A percentile compares a stretch with the other conserved stretches of the same genome.
These are phyloP conservation scores for Meandrina meandrites DNA, from an alignment of 92 coral and sea anemone species.

Conservation along the genomic window DNA sequence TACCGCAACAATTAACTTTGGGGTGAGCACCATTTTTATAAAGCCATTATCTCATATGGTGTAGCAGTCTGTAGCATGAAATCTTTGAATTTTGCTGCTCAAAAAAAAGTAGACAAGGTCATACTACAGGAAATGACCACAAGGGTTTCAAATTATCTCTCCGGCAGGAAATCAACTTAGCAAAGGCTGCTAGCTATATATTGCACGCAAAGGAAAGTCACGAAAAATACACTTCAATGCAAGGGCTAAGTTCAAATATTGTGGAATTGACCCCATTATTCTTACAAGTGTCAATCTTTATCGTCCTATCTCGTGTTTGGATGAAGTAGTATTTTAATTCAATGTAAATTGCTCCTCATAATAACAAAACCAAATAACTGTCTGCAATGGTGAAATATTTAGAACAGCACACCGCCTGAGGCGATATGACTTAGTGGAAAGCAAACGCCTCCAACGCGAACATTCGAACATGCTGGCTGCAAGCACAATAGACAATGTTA, in stretches of 20 bases:
- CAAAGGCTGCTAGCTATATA: not conserved
- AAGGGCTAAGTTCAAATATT: not conserved
- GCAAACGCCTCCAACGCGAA: not conserved
- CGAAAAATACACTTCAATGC: not conserved
- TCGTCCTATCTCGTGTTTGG: slow-evolving; percentile 1
- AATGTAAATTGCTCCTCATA: not conserved
- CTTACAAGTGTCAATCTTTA: slow-evolving; percentile 8
- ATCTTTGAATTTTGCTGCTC: not conserved
- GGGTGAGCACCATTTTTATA: no score
- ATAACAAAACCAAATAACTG: not conserved
- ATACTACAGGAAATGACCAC: slow-evolving; percentile 19
- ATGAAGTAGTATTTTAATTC: slow-evolving; percentile 10
- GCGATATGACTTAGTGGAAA: not conserved
- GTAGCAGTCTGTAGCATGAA: no score
- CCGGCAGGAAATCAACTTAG: slow-evolving; percentile 19
- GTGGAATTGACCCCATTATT: slow-evolving; percentile 8
- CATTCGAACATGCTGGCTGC: not conserved
- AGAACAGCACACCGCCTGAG: slow-evolving; percentile 23
- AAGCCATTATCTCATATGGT: no score
- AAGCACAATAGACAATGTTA: slow-evolving; percentile 1
- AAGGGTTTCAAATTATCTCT: not conserved
- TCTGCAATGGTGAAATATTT: slow-evolving; percentile 13
- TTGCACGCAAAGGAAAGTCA: slow-evolving; percentile 8
- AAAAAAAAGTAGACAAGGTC: not conserved
- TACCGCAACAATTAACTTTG: not conserved